Percentiles rank a stretch among this genome's conserved stretches.
These are phyloP conservation scores for Amia ocellicauda DNA, from an alignment of 2,113 vertebrate species.

Conservation along the genomic window DNA sequence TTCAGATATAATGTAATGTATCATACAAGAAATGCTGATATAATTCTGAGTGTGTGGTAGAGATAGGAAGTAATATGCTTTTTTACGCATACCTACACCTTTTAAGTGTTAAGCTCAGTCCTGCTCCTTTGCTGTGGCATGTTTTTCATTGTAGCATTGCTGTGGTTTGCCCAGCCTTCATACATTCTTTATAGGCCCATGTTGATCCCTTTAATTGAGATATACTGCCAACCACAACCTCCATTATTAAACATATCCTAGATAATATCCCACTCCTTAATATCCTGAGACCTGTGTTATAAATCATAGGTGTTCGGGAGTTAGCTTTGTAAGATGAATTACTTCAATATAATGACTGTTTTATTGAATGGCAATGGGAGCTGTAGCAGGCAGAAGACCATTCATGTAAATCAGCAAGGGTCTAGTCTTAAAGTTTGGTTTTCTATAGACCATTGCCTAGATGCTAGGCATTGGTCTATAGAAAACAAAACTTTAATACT, in stretches of 20 bases:
- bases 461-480: too few species aligned
- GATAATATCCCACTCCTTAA: not conserved
- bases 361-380: constrained; percentile 5
- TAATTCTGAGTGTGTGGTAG: too few species aligned
- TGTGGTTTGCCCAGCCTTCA: not conserved
- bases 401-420: constrained; percentile 9
- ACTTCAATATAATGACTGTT: constrained; percentile 10
- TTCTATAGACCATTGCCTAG: too few species aligned
- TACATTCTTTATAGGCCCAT: not conserved
- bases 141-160: not conserved
- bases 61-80: not conserved
- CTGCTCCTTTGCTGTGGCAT: not conserved
- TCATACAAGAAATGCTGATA: too few species aligned
- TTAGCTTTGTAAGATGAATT: constrained; percentile 10
- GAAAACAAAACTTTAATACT: too few species aligned
- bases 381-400: not conserved
- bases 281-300: not conserved
- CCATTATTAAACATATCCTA: constrained; percentile 12
- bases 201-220: constrained; percentile 10
- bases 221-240: not conserved
- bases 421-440: too few species aligned
- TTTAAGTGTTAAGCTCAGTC: constrained; percentile 11
- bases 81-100: not conserved
- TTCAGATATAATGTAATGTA: too few species aligned
- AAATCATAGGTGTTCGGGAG: constrained; percentile 4